Evolutionary conservation across 2,888 invertebrate genomes (phyloP), one percentile per base, ranked within the genome.

Genomic region (Cremastinae sp.): DNA sequence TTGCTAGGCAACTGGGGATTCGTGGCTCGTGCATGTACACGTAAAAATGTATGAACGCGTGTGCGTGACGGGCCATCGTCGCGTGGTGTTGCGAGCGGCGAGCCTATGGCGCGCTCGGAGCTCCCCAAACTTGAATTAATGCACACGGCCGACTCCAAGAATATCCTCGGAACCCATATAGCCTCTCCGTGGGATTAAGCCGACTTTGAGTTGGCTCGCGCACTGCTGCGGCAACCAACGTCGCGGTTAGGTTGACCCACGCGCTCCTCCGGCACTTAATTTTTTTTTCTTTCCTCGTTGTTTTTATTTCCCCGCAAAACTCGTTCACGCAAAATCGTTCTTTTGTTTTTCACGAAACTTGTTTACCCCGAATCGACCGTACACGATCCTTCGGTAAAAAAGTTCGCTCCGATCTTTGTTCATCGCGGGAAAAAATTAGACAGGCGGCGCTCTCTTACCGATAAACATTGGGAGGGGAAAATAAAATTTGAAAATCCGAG

Each of bases 1-100:
- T 87, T 87, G 87, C 87, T 85, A 86, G 77, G 87, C 87, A 87
- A 87, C 87, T 75, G 79, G 79, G 74, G 72, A 66, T 56, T 9
- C 12, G 39, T 53, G 2, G 35, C 4, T 49, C 43, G 65, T 66
- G 55, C 18, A 12, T 8, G 45, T 28, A 22, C 18, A n/a, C 53
- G 53, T 37, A 12, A n/a, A n/a, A 28, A 28, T 28, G 28, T n/a
- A 4, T 14, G 2, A 12, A 12, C 28, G 5, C 28, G 53, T n/a
- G 28, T 53, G 43, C 53, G 65, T 14, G 5, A 28, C 28, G 45
- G 22, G 20, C 37, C 43, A 22, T 37, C 20, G 9, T 37, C 14
- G 55, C 55, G 41, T 22, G 58, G 28, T 37, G 35, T 47, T 62
- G 9, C 16, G 20, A 56, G 20, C 14, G 73, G 58, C 73, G 75